phyloP scores from a whole-genome alignment of 1,140 invertebrate genomes.

The Ostrea denselamellosa region DNA sequence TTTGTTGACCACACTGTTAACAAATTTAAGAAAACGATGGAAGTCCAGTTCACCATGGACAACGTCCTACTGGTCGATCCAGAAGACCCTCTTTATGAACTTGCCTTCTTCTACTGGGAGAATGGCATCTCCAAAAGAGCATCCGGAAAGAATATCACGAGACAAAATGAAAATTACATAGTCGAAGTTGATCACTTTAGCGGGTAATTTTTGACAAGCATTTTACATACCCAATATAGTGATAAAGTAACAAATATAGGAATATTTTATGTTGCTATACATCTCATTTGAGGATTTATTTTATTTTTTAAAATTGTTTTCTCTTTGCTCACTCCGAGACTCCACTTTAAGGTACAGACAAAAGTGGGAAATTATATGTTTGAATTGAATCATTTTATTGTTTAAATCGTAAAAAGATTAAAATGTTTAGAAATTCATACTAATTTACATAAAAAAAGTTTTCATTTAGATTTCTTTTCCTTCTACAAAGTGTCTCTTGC shows the following conservation, averaged over 20 bases:
- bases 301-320: too few species aligned
- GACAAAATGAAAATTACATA: neutral
- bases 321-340: too few species aligned
- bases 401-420: too few species aligned
- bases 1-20: neutral
- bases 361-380: too few species aligned
- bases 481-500: neutral
- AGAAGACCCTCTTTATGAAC: neutral
- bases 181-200: neutral
- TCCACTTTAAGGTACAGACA: too few species aligned
- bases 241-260: neutral
- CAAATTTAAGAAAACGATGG: neutral
- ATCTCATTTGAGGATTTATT: too few species aligned
- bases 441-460: neutral
- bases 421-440: too few species aligned
- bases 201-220: neutral
- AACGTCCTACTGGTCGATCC: neutral
- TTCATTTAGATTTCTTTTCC: neutral
- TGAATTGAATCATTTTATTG: too few species aligned
- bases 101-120: slow-evolving; percentile 5
- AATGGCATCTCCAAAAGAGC: neutral
- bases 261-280: neutral
- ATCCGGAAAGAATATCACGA: neutral
- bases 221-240: neutral
- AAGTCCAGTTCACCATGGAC: neutral